phyloP scores from a whole-genome alignment of 2,797 vertebrate genomes.

The Coracias cyanogaster region DNA sequence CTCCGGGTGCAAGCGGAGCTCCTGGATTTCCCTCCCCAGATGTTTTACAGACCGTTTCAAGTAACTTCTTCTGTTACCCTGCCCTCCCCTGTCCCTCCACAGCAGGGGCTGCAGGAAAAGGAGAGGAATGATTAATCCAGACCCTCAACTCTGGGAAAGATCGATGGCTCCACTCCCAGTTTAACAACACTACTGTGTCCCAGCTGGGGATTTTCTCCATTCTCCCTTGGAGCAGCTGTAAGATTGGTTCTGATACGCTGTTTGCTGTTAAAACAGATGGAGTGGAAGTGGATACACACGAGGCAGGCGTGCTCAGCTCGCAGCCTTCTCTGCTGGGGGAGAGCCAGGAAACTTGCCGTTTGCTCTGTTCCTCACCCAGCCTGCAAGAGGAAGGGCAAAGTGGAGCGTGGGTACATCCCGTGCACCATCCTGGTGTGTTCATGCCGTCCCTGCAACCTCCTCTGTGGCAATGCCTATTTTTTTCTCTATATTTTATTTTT shows the following conservation, averaged over 20 bases:
- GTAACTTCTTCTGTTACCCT: background rate
- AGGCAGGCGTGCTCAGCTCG: background rate
- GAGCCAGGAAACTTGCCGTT: background rate
- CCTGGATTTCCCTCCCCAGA: background rate
- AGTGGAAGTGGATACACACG: background rate
- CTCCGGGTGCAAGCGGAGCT: background rate
- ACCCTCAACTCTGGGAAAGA: background rate
- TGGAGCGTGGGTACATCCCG: accelerated
- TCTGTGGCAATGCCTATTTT: background rate
- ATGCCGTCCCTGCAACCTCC: background rate
- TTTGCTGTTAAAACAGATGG: background rate
- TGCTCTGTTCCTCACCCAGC: background rate
- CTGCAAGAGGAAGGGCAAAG: background rate
- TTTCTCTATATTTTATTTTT: too few relatives aligned
- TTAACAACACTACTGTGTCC: background rate
- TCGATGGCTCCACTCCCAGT: accelerated
- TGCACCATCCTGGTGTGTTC: background rate
- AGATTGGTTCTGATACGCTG: background rate
- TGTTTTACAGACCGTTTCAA: background rate
- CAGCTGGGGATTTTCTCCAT: background rate
- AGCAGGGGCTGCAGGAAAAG: background rate
- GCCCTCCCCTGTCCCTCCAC: background rate
- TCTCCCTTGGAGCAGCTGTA: background rate
- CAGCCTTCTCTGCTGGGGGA: accelerated
- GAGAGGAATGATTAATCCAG: background rate